These are phyloP conservation scores for Telmatochromis bifrenatus DNA, from an alignment of 2,113 vertebrate genomes.

Conservation along the genomic window DNA sequence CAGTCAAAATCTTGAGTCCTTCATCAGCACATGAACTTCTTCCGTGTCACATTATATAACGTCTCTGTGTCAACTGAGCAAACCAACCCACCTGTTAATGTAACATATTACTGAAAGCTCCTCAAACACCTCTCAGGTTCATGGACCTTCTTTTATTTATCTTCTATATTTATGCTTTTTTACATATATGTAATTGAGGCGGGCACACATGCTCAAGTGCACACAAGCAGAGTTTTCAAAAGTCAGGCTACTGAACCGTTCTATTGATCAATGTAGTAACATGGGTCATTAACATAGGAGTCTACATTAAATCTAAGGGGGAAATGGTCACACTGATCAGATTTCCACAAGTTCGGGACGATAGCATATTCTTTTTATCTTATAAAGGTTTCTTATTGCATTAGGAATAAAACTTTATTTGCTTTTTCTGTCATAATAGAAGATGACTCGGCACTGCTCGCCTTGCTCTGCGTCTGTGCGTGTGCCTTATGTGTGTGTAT, in stretches of 20 bases:
- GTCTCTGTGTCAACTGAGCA: neutral
- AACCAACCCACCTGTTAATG: neutral
- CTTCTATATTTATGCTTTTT: neutral
- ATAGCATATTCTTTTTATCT: constrained; percentile 22
- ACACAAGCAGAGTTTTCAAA: neutral
- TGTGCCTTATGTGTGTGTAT: neutral
- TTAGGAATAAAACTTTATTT: constrained; percentile 47
- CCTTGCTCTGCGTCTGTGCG: neutral
- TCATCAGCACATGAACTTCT: neutral
- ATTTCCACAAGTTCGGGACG: neutral
- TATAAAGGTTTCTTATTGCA: constrained; percentile 40
- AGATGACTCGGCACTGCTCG: constrained; percentile 22
- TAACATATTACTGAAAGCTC: neutral
- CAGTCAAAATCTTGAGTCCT: neutral
- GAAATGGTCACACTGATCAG: constrained; percentile 1
- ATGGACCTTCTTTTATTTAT: neutral
- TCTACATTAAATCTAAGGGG: neutral
- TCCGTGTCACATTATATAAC: neutral
- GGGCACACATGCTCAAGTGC: neutral
- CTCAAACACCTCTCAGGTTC: neutral
- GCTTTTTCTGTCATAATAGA: constrained; percentile 28
- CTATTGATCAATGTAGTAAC: neutral
- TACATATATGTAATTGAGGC: neutral
- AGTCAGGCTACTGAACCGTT: neutral
- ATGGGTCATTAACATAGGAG: neutral